Evolutionary conservation across 2,797 vertebrate species (phyloP), one percentile per base, ranked within the genome.

Genomic region (Borostomias antarcticus): DNA sequence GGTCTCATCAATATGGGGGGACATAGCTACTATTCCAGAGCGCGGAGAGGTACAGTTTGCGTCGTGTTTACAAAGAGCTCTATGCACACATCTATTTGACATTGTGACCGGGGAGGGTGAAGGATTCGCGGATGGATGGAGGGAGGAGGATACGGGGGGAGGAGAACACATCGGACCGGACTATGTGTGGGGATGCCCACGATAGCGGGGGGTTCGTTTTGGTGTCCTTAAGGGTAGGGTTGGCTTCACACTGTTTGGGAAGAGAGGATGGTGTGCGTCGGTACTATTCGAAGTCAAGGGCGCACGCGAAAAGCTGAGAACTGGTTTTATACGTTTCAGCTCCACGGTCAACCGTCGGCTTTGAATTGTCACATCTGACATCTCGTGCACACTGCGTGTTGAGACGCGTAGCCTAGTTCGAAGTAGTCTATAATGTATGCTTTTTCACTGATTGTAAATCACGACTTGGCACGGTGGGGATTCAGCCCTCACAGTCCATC

Each of bases 101-200:
- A 79, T 86, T 89, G 85, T 83, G 88, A 84, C 80, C 89, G 77
- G 83, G 87, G 90, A 94, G 95, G 95, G 94, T 95, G 88, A 97
- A 95, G 85, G 95, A 96, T 88, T 93, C 93, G 87, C 92, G 92
- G 90, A 82, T 94, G 86, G 92, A 92, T 81, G 82, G 83, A 76
- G 80, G 77, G 58, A 67, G 78, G 33, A n/a, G n/a, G 58, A 74
- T 62, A 66, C 17, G 19, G 45, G 13, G 15, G 19, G 45, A 10
- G 62, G 63, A 69, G n/a, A n/a, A n/a, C 72, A 78, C 69, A 73
- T 64, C 70, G 68, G 69, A 86, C 73, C 69, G 45, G 72, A 75
- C 77, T 78, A 76, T 85, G 73, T 65, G 81, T 73, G 79, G 83
- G 73, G 86, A 85, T 85, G 88, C 82, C 79, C 81, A 81, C 66